Base-by-base conservation (phyloP, 2,113 vertebrate genomes). In the Mionectes macconnelli region DNA sequence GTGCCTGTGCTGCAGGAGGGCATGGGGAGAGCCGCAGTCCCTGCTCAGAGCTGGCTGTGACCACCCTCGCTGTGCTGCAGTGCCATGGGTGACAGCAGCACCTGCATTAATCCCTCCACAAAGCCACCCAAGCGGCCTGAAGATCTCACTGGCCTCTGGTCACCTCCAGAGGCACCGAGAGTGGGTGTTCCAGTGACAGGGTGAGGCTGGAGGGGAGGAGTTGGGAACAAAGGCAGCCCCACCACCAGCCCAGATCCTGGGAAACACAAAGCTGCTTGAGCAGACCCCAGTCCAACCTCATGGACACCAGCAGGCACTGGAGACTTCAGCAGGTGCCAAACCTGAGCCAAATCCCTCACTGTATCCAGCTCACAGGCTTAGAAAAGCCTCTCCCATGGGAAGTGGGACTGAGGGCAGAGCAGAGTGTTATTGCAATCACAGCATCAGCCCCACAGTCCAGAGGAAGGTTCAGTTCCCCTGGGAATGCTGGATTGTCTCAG, bases 171-270 rank as follows among this genome's bases (percentile, higher is more conserved):
- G 30, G 33, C 44, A 10, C 5, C 56, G 21, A 20, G 44, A 11
- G 9, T 4, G 47, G n/a, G 20, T 44, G 55, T 25, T 56, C 44
- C 66, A 81, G 42, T 67, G 73, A 17, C 3, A 8, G 3, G 4
- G 18, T 0, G 37, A 33, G 45, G 6, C 44, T 6, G 45, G 70
- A 28, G 39, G 50, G 23, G n/a, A 64, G 56, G 21, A 53, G 17
- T 1, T n/a, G 52, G 42, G 45, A 40, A 45, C 0, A 2, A 45
- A 2, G 2, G 35, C 59, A 56, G 66, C 45, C 30, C 6, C 7
- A 2, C 28, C 12, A 2, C 28, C 0, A 4, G 28, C 42, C 10
- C 42, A 22, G 20, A 7, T 13, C 25, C 27, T 31, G 30, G 4
- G 6, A 52, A 68, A 69, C 1, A 4, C 40, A n/a, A 22, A 23